Evolutionary conservation across 2,888 invertebrate genomes (phyloP).

Genomic region (Spodoptera exigua): DNA sequence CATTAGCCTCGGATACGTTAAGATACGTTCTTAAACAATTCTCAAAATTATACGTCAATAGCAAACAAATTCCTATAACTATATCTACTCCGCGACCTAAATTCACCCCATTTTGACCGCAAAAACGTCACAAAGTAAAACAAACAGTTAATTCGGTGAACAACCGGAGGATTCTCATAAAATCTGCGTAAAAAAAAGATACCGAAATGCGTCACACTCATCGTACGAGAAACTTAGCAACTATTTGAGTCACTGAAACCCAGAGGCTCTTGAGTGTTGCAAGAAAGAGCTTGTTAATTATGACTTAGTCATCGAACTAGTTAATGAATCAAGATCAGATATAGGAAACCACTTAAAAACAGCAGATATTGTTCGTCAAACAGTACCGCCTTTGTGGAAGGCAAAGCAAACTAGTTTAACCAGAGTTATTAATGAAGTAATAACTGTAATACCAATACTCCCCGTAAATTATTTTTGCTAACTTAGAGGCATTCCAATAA

Average conservation of each 20-base stretch:
- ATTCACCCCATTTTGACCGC: slow-evolving; percentile 30
- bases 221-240: slow-evolving; percentile 23
- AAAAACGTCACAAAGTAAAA: slow-evolving; percentile 37
- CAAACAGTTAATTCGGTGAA: slow-evolving; percentile 42
- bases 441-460: too few relatives aligned
- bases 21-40: too few relatives aligned
- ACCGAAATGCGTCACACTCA: slow-evolving; percentile 43
- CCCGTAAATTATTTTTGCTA: too few relatives aligned
- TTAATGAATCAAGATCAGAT: slow-evolving; percentile 31
- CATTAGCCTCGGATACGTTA: too few relatives aligned
- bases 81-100: slow-evolving; percentile 2
- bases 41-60: slow-evolving; percentile 4
- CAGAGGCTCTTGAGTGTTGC: slow-evolving; percentile 25
- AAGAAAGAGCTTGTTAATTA: slow-evolving; percentile 35
- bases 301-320: slow-evolving; percentile 33
- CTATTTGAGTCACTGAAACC: slow-evolving; percentile 45
- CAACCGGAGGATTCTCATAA: slow-evolving; percentile 21
- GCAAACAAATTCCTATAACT: slow-evolving; percentile 14
- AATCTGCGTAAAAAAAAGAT: slow-evolving; percentile 17
- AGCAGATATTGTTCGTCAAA: slow-evolving; percentile 3
- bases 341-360: slow-evolving; percentile 22
- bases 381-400: slow-evolving; percentile 6
- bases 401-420: neutral
- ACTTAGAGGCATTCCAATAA: too few relatives aligned
- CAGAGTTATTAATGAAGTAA: too few relatives aligned